Base-by-base conservation (phyloP, 2,888 invertebrate species). In the Phorcus lineatus region DNA sequence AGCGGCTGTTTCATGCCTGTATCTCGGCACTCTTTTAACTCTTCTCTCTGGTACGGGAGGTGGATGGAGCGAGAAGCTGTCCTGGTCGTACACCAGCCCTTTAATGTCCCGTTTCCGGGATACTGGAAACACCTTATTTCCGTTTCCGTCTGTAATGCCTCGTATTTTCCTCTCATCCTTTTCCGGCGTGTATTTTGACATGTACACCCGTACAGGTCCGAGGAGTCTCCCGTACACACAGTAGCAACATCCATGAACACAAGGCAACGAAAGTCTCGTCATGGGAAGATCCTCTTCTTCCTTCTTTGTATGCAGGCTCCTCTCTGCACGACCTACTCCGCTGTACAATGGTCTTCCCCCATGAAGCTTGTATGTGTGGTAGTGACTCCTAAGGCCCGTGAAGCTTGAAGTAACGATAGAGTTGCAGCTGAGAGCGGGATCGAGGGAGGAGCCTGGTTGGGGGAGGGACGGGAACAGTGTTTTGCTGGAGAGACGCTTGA, bases 81-180 rank as follows among this genome's bases (percentile, higher is more conserved):
- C 47, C 16, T 79, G 74, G 55, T 79, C 79, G 57, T 74, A 79
- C 22, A 79, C 79, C 9, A 79, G 47, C 19, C 79, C 79, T 28
- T 79, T 79, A 7, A 79, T 22, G 13, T 79, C 79, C 19, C 74
- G 52, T 40, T 79, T 79, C 28, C 79, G 53, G n/a, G 79, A 79
- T 19, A 52, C 47, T 0, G 79, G 79, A 55, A 79, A 53, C 31
- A 74, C 79, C 22, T 22, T 54, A 55, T 36, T 24, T 74, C 79
- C 79, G 17, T 74, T 74, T 16, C 79, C 79, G 24, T 79, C 79
- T 40, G 31, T 74, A 16, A 79, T 74, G 28, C 74, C 57, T 74
- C 55, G 31, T 28, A 79, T 79, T 24, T 55, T 74, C 31, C 36
- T 79, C 36, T 55, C 74, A n/a, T 78, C 28, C 31, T 36, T 67